Conservation (phyloP, 2,888 invertebrate genomes). For the Drosophila diplacantha region DNA sequence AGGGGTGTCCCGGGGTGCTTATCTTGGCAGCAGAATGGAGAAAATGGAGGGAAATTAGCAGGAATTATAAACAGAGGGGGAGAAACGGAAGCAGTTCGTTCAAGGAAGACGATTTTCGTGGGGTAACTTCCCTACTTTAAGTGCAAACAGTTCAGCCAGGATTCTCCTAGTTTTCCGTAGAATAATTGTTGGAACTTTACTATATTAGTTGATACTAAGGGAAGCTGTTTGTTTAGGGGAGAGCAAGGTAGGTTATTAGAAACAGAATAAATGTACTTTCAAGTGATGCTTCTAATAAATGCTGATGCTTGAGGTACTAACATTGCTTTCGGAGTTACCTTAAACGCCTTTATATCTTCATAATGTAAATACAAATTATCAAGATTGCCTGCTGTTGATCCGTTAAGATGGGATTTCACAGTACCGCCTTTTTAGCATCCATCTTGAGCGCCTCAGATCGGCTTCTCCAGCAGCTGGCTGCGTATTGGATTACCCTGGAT, state of each 20-base stretch:
- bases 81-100: constrained; percentile 10
- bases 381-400: neutral
- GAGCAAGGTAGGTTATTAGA: neutral
- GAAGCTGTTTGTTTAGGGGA: neutral
- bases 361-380: neutral
- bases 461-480: constrained; percentile 28
- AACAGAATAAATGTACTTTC: neutral
- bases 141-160: neutral
- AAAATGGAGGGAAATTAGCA: constrained; percentile 23
- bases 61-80: constrained; percentile 5
- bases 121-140: neutral
- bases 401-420: constrained; percentile 9
- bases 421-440: constrained; percentile 10
- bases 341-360: neutral
- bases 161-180: neutral
- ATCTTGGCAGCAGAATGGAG: neutral
- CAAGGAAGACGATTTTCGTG: neutral
- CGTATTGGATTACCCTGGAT: constrained; percentile 49
- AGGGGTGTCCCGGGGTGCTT: constrained; percentile 16
- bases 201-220: neutral
- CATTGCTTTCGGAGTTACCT: neutral
- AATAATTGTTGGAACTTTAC: neutral
- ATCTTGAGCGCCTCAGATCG: constrained; percentile 26
- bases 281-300: neutral
- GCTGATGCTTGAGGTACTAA: neutral